These are phyloP conservation scores for Pseudomyrmex gracilis DNA, from an alignment of 1,140 invertebrate species.

Conservation along the genomic window DNA sequence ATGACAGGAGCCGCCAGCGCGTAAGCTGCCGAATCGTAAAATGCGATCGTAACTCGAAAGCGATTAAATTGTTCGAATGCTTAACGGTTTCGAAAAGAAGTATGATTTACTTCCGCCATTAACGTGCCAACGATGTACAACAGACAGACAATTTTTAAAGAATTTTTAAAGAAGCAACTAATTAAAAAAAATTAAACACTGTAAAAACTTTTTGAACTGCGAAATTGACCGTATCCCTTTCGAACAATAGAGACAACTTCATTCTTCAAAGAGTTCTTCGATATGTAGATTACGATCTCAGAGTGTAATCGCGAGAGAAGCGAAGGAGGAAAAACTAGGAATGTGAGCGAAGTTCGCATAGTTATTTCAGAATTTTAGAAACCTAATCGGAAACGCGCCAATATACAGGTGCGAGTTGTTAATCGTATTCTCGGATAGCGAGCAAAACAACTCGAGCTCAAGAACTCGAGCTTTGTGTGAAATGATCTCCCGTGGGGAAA, in stretches of 20 bases:
- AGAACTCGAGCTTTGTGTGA: conserved; percentile 37
- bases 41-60: conserved; percentile 26
- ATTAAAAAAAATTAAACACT: background rate
- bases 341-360: background rate
- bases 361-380: conserved; percentile 11
- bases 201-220: no score
- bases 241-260: no score
- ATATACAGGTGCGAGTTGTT: conserved; percentile 12
- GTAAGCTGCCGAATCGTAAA: conserved; percentile 50
- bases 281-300: background rate
- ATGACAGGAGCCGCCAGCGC: conserved; percentile 17
- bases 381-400: conserved; percentile 11
- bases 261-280: no score
- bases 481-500: conserved; percentile 38
- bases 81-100: background rate
- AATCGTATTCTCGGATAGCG: conserved; percentile 50
- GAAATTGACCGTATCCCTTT: background rate
- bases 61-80: conserved; percentile 31
- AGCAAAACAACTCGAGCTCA: background rate
- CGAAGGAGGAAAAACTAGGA: background rate
- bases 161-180: background rate
- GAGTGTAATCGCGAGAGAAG: background rate
- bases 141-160: background rate
- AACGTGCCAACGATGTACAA: background rate
- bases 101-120: background rate